Conservation (phyloP, 1,140 invertebrate species). For the Lordiphosa clarofinis region DNA sequence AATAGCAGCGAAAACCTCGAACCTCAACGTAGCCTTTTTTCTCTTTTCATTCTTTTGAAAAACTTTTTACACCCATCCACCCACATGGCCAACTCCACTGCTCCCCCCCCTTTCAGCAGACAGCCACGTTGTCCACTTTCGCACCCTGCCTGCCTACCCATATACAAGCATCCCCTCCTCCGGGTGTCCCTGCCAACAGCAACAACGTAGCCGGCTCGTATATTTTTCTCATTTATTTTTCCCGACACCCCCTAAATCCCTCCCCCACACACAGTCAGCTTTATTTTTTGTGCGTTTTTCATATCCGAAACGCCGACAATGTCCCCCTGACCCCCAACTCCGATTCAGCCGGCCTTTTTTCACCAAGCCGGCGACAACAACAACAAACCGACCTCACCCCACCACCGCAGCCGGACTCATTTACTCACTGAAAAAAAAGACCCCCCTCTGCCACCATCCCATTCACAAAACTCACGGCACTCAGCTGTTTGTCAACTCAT, state of each 20-base stretch:
- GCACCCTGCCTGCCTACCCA: conserved; percentile 30
- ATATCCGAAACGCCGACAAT: conserved; percentile 78
- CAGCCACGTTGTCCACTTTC: conserved; percentile 77
- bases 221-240: conserved; percentile 77
- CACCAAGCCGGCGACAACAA: conserved; percentile 70
- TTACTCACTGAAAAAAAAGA: conserved; percentile 57
- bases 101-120: conserved; percentile 49
- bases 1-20: conserved; percentile 13
- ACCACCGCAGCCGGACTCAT: conserved; percentile 3
- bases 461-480: conserved; percentile 73
- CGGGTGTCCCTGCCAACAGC: conserved; percentile 57
- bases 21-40: conserved; percentile 45
- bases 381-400: conserved; percentile 11
- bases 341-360: conserved; percentile 69
- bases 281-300: conserved; percentile 77
- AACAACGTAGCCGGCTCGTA: conserved; percentile 75
- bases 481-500: conserved; percentile 78
- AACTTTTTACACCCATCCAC: conserved; percentile 47
- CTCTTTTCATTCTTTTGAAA: conserved; percentile 64
- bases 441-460: conserved; percentile 48
- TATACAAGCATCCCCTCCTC: too few relatives aligned
- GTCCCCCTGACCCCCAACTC: conserved; percentile 12
- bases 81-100: conserved; percentile 17
- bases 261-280: conserved; percentile 23
- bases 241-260: conserved; percentile 28